Base-by-base conservation (phyloP, 2,797 vertebrate genomes). In the Megaceryle alcyon region DNA sequence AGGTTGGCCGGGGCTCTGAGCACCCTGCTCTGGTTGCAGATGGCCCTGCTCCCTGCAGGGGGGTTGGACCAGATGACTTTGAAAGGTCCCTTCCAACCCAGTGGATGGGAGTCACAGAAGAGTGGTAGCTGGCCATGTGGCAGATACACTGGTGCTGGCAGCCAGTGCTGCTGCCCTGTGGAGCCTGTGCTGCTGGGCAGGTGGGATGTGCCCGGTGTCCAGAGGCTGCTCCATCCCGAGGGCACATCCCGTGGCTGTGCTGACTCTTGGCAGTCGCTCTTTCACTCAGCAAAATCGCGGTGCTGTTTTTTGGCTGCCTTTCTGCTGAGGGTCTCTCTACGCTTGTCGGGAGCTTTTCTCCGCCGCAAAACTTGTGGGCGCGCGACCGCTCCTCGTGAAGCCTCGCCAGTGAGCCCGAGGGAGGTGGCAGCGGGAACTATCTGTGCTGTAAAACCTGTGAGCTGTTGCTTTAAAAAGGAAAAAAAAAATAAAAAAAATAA, bases 381-480 rank as follows among this genome's bases (percentile, higher is more conserved):
- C 48, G 19, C 28, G 5, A 49, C 43, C 1, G 3, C 49, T 82
- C 35, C 81, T 3, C 10, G 22, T 2, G 0, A 75, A 78, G 71
- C 92, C 68, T 59, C 53, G 59, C 54, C 64, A 39, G 29, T 0
- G 15, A 53, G 79, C 49, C 22, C 56, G 80, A 44, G 84, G n/a
- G 81, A 95, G 95, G 93, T 93, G 93, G 95, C 53, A 86, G 89
- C 7, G 19, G 96, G 89, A 97, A 69, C 71, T 92, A 7, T 96
- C 92, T 22, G 64, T 95, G 83, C 86, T 72, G 28, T 17, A 77
- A 97, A 98, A 96, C 96, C 80, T 88, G 96, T 66, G 86, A 97
- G 97, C 97, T 98, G 98, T 98, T 97, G 97, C 98, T 98, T 98
- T 98, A 98, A 98, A 96, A 88, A 64, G 73, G 23, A 29, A 44